Percentiles rank a stretch among this genome's conserved stretches.
phyloP scores from a whole-genome alignment of 2,113 vertebrate genomes.

The Lampris incognitus region DNA sequence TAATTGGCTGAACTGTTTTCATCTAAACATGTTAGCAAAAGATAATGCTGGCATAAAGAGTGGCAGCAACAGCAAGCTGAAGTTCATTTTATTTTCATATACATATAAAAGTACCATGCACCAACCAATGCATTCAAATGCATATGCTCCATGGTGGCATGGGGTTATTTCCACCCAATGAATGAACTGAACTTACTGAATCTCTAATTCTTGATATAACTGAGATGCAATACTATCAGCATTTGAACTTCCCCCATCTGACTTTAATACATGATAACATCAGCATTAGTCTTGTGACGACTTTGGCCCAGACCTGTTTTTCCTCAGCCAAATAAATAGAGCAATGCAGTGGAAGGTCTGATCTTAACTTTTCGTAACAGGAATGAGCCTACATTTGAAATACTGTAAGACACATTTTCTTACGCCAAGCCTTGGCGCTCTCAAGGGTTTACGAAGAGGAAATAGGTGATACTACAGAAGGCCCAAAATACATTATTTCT shows the following conservation, averaged over 20 bases:
- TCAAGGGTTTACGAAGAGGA: slow-evolving; percentile 65
- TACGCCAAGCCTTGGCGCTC: slow-evolving; percentile 20
- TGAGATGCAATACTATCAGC: neutral
- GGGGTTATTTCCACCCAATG: too few species aligned
- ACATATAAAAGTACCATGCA: too few species aligned
- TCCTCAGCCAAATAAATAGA: neutral
- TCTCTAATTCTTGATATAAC: too few species aligned
- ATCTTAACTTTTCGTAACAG: neutral
- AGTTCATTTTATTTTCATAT: too few species aligned
- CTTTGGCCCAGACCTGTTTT: neutral
- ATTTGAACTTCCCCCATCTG: neutral
- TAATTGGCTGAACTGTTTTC: neutral
- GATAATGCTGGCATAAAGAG: neutral
- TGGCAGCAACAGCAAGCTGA: neutral
- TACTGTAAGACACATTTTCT: slow-evolving; percentile 24
- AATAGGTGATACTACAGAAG: slow-evolving; percentile 49
- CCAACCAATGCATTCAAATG: too few species aligned
- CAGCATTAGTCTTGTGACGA: neutral
- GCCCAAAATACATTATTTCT: slow-evolving; percentile 25
- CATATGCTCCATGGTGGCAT: too few species aligned
- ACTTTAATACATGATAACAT: neutral
- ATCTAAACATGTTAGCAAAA: neutral
- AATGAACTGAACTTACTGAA: too few species aligned
- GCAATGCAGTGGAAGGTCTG: neutral
- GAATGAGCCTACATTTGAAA: slow-evolving; percentile 16